These are phyloP conservation scores for Mythimna lalbum DNA, from an alignment of 2,888 invertebrate species.

Conservation along the genomic window DNA sequence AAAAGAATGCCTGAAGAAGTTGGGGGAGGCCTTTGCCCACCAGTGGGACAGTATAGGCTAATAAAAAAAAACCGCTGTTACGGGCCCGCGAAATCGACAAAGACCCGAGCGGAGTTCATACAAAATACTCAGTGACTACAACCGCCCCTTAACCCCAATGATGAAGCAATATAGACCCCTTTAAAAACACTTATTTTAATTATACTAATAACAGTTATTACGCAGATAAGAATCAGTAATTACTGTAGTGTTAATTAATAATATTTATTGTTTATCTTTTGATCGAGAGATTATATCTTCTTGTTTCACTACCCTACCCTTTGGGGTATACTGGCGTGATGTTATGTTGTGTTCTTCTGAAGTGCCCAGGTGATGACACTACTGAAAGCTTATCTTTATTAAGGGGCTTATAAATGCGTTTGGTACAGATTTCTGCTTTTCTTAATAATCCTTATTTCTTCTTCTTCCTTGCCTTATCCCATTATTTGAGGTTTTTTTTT, in stretches of 20 bases:
- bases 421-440: too few species aligned
- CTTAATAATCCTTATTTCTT: too few species aligned
- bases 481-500: too few species aligned
- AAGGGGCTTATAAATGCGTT: neutral
- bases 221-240: conserved; percentile 58
- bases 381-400: neutral
- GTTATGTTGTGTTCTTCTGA: neutral
- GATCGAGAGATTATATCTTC: conserved; percentile 31
- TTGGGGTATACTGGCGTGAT: neutral
- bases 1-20: too few species aligned
- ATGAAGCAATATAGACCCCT: conserved; percentile 52
- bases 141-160: conserved; percentile 22
- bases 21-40: too few species aligned
- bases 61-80: too few species aligned
- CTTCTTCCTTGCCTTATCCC: too few species aligned
- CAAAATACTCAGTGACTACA: too few species aligned
- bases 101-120: too few species aligned
- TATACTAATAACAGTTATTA: conserved; percentile 59
- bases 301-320: conserved; percentile 4
- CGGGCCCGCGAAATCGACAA: too few species aligned
- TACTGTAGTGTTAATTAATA: conserved; percentile 58
- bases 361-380: conserved; percentile 15
- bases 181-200: conserved; percentile 48
- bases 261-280: conserved; percentile 46
- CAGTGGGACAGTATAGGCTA: too few species aligned